Evolutionary conservation across 2,888 invertebrate species (phyloP), one percentile per base, ranked within the genome.

Genomic region (Melangyna quadrimaculata): DNA sequence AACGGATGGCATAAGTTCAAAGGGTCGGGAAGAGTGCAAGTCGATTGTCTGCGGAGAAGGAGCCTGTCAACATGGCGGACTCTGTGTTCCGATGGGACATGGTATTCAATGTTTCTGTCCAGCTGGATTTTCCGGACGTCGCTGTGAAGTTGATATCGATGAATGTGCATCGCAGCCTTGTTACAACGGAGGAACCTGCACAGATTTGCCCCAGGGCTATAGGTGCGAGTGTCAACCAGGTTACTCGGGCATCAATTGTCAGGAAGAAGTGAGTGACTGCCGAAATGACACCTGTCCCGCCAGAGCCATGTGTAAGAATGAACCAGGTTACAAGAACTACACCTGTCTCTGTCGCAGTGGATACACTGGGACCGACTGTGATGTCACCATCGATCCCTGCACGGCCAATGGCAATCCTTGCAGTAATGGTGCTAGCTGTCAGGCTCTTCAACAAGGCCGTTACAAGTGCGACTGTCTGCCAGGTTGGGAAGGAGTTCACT

Each of bases 401-500:
- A 95, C 96, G 0, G 96, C 96, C 0, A 96, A 96, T 90, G 97
- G 97, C 75, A 98, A 97, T 90, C 98, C 98, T 10, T 98, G 98
- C 91, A 95, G 95, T 63, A 98, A 98, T 90, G 97, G 97, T 5
- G 98, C 97, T 5, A 95, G 95, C 48, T 98, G 98, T 89, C 94
- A 96, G 87, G 97, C 97, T 55, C 94, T 98, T 78, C 97, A 97
- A 91, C 98, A 97, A 93, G 98, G 98, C 12, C 94, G 98, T 88
- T 98, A 96, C 92, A 96, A 97, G 91, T 99, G 99, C 91, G 97
- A 98, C 91, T 99, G 99, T 91, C 93, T 97, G 71, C 96, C 98
- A 22, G 99, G 99, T 48, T 99, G 99, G 99, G 98, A 98, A 91
- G 99, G 99, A 80, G 96, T 97, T 89, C 95, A 96, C 82, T 99